Base-by-base conservation (phyloP, 2,797 vertebrate genomes). In the Echiichthys vipera region DNA sequence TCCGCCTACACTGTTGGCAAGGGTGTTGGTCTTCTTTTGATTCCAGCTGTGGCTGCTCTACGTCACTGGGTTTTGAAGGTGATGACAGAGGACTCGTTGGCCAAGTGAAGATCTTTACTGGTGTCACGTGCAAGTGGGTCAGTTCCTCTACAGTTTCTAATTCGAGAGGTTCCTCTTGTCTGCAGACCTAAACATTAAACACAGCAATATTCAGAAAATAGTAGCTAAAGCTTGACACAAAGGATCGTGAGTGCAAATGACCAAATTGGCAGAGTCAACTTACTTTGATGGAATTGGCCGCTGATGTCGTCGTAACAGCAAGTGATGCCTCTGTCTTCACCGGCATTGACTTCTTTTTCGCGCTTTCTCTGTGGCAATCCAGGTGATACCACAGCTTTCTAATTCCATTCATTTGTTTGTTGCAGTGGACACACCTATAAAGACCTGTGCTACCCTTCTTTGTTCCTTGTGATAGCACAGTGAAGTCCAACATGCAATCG, bases 381-480 rank as follows among this genome's bases (percentile, higher is more conserved):
- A 98, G 92, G 87, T 98, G 97, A 24, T 64, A 11, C 0, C 93
- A 89, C 80, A 98, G 90, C 73, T 96, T 95, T 47, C 80, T 85
- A 0, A 79, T 93, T 84, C 95, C 96, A 62, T 94, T 90, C 77
- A 98, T 79, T 56, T 92, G 92, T 8, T 76, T 90, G 47, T 89
- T 84, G 67, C 97, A 98, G 86, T 93, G 95, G 73, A 84, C 83
- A 87, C 97, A 98, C 72, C 91, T 95, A 91, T 93, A 98, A 72
- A 84, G 47, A 9, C 95, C 91, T 20, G 78, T 91, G 67, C 79
- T 91, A 1, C 62, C 47, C 50, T 90, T 88, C 40, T 88, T 91
- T 2, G 84, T 78, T 7, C 50, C 70, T 0, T 54, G 77, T 56
- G 93, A 90, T 46, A 97, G 24, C 36, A 97, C 91, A 27, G 88